These are phyloP conservation scores for Acrocephalus kingi DNA, from an alignment of 2,113 vertebrate species.

Conservation along the genomic window DNA sequence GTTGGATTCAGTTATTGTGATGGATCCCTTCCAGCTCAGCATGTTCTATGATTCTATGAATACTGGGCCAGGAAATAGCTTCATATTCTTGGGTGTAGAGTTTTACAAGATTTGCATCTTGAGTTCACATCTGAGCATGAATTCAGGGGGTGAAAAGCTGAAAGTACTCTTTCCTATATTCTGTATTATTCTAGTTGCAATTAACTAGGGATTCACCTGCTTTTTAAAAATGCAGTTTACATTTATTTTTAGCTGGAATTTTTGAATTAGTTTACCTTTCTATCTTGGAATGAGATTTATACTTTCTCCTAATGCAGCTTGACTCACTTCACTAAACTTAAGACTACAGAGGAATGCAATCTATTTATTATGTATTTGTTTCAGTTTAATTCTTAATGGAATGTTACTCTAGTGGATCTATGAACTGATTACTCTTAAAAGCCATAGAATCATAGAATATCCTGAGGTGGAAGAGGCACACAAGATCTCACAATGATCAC, in stretches of 20 bases:
- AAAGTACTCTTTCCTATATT: background rate
- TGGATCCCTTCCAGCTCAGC: background rate
- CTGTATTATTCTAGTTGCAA: background rate
- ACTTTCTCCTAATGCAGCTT: background rate
- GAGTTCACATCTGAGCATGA: background rate
- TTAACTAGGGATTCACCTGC: background rate
- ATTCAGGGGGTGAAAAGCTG: background rate
- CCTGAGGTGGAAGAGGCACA: background rate
- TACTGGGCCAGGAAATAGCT: background rate
- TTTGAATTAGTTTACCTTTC: background rate
- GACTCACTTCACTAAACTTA: background rate
- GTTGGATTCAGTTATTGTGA: background rate
- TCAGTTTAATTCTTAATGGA: background rate
- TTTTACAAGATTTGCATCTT: background rate
- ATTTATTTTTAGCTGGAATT: background rate
- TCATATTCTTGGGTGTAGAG: background rate
- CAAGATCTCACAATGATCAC: background rate
- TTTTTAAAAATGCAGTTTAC: background rate
- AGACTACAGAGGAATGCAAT: background rate
- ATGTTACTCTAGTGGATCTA: background rate
- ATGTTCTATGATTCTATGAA: background rate
- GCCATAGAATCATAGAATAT: background rate
- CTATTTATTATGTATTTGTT: background rate
- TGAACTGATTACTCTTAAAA: background rate
- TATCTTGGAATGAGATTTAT: background rate